phyloP scores from a whole-genome alignment of 2,113 vertebrate species.

The Malurus elegans region DNA sequence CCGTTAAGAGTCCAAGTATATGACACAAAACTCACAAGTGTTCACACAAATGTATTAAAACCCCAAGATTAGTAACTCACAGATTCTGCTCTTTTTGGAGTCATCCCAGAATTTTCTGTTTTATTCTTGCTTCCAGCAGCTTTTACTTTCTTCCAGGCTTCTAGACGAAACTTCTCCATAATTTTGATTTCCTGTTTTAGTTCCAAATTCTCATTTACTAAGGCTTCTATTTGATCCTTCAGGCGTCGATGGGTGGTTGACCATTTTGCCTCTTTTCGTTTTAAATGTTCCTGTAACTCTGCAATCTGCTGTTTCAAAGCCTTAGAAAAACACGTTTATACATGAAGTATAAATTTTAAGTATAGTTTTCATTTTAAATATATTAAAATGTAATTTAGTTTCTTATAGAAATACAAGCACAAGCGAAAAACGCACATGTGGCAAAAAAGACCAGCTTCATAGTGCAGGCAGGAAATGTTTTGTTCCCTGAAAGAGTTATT shows the following conservation, averaged over 20 bases:
- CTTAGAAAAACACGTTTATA: conserved; percentile 60
- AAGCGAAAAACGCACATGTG: not conserved
- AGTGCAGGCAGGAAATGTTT: not conserved
- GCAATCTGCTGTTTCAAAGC: conserved; percentile 85
- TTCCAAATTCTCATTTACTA: conserved; percentile 82
- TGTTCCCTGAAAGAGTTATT: not conserved
- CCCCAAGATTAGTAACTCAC: not conserved
- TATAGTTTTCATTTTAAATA: not conserved
- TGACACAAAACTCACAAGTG: not conserved
- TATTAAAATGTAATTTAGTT: not conserved
- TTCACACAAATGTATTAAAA: not conserved
- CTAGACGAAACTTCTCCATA: conserved; percentile 88
- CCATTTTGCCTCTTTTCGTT: conserved; percentile 88
- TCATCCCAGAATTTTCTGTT: not conserved
- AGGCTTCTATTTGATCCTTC: conserved; percentile 84
- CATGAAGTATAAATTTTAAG: too few relatives aligned
- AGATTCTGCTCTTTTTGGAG: conserved; percentile 29
- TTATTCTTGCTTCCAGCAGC: conserved; percentile 47
- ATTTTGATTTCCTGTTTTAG: conserved; percentile 84
- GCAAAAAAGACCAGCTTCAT: not conserved
- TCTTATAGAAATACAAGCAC: not conserved
- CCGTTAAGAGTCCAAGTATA: not conserved
- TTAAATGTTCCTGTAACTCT: conserved; percentile 88
- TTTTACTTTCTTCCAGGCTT: conserved; percentile 83
- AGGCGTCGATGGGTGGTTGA: conserved; percentile 81